Percentiles rank a stretch among this genome's conserved stretches.
These are phyloP conservation scores for Acrobeloides nanus DNA, from an alignment of 2,888 invertebrate species.

Conservation along the genomic window DNA sequence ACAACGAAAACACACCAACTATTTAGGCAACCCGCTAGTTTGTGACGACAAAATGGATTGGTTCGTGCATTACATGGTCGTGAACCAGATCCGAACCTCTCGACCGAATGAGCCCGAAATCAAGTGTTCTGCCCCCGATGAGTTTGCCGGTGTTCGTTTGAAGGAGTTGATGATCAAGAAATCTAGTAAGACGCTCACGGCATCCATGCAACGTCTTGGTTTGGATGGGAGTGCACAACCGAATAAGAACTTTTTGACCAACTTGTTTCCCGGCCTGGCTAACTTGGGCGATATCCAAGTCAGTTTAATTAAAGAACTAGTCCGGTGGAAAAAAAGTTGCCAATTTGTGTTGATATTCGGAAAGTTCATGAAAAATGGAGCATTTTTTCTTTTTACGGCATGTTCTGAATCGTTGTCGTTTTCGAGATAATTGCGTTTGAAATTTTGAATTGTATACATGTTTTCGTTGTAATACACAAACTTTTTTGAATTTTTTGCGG, in stretches of 20 bases:
- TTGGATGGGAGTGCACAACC: conserved; percentile 1
- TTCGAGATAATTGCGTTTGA: too few species aligned
- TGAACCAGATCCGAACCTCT: conserved; percentile 46
- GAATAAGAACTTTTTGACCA: conserved; percentile 18
- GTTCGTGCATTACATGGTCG: conserved; percentile 39
- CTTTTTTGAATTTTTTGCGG: too few species aligned
- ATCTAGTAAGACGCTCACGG: conserved; percentile 40
- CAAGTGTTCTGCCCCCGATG: conserved; percentile 38
- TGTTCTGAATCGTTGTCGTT: too few species aligned
- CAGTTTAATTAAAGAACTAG: too few species aligned
- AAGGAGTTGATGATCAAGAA: conserved; percentile 52
- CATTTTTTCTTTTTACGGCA: too few species aligned
- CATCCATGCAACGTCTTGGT: conserved; percentile 11
- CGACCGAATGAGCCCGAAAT: conserved; percentile 48
- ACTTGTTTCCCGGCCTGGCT: conserved; percentile 29
- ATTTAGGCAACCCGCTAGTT: conserved; percentile 38
- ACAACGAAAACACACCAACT: not conserved
- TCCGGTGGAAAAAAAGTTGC: too few species aligned
- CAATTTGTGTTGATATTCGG: too few species aligned
- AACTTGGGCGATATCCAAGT: conserved; percentile 10
- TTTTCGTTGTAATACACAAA: too few species aligned
- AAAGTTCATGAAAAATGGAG: too few species aligned
- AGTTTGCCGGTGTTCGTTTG: conserved; percentile 32
- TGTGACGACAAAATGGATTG: conserved; percentile 50
- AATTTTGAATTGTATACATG: too few species aligned